Percentiles rank a stretch among this genome's conserved stretches.
Conservation (phyloP, 2,888 invertebrate species). For the Piscicola geometra region DNA sequence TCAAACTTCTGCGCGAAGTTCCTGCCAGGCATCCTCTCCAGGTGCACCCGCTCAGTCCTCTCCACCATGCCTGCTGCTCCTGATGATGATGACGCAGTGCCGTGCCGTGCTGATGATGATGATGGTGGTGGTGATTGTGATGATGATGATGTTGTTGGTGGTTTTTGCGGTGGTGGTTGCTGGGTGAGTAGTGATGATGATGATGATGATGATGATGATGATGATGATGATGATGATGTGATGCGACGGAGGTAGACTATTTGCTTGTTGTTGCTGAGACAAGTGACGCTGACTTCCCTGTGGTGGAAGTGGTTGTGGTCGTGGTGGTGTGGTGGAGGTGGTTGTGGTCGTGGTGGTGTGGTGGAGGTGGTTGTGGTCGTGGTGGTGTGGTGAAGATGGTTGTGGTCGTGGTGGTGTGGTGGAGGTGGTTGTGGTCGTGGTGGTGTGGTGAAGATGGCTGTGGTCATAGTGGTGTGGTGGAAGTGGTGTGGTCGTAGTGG, state of each 20-base stretch:
- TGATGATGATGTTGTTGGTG: not conserved
- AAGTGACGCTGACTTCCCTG: slow-evolving; percentile 1
- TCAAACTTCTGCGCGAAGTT: slow-evolving; percentile 95
- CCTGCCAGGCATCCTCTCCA: slow-evolving; percentile 91
- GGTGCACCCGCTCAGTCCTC: slow-evolving; percentile 69
- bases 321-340: too few relatives aligned
- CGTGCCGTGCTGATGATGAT: too few relatives aligned
- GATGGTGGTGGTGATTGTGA: too few relatives aligned
- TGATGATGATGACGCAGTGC: not conserved
- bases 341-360: too few relatives aligned
- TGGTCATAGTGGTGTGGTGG: too few relatives aligned
- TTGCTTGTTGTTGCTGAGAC: slow-evolving; percentile 5
- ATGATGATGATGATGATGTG: not conserved
- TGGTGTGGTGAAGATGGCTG: too few relatives aligned
- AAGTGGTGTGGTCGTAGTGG: too few relatives aligned
- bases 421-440: too few relatives aligned
- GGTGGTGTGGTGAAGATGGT: too few relatives aligned
- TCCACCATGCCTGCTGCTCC: slow-evolving; percentile 76
- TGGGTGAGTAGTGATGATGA: slow-evolving; percentile 6
- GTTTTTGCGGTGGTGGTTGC: not conserved
- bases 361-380: too few relatives aligned
- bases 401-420: too few relatives aligned
- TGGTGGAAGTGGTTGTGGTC: too few relatives aligned
- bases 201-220: not conserved
- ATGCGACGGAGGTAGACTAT: not conserved